Base-by-base conservation (phyloP, 2,888 invertebrate species). In the Drosophila putrida region DNA sequence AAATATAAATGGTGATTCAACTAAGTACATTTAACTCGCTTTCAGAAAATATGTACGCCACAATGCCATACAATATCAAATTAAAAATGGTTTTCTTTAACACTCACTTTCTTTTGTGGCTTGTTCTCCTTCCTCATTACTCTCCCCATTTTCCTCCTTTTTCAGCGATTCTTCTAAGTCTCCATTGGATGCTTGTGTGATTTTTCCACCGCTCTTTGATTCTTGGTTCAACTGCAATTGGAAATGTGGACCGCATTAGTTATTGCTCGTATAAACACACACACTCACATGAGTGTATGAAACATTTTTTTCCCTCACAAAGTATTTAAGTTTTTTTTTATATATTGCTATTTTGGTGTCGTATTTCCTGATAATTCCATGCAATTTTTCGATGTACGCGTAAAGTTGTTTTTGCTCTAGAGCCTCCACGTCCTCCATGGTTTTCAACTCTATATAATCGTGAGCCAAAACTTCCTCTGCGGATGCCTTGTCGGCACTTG, bases 321-420 rank as follows among this genome's bases (percentile, higher is more conserved):
- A 88, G 73, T 92, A 88, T 69, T 93, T 93, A 5, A 95, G 82
- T 86, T 94, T 94, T n/a, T 93, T 91, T 88, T 94, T 94, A 55
- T 95, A 92, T 81, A 94, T 94, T 58, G 92, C 93, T 49, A 96
- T 90, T 75, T 95, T 93, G 63, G 92, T 93, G 35, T 94, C 94
- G 83, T 95, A 95, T 80, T 90, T 90, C 46, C 86, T 80, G 1
- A 92, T 60, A 27, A 88, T 71, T 6, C 74, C 71, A 38, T 92
- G 92, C 13, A 92, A 66, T n/a, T 81, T 79, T 31, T 89, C 88
- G 13, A 92, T 82, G 51, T 92, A 92, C 5, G 60, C 60, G 20
- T 87, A 81, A 5, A 92, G 43, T 47, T 90, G 88, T 4, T 64
- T 71, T 10, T 70, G 55, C 1, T 79, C 80, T 31, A 90, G 54